Conservation (phyloP, 1,140 invertebrate genomes). For the Brachionus plicatilis region DNA sequence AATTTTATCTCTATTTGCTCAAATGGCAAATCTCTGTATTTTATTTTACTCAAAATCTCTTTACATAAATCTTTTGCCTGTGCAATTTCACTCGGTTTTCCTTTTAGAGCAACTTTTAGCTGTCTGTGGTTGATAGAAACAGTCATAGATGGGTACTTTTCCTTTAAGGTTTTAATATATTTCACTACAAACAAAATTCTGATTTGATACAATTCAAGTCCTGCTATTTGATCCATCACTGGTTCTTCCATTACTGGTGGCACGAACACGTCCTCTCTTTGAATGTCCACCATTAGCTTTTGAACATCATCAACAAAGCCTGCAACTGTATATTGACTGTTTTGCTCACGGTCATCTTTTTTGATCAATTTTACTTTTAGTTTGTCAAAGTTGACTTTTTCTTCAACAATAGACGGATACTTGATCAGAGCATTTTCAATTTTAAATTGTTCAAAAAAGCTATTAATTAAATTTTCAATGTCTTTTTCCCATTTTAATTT, state of each 20-base stretch:
- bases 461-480: background rate
- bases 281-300: background rate
- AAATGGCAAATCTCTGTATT: background rate
- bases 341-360: background rate
- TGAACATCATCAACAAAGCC: background rate
- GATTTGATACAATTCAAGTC: background rate
- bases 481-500: background rate
- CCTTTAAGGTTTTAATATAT: background rate
- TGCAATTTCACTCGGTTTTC: background rate
- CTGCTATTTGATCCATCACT: background rate
- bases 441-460: background rate
- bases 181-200: background rate
- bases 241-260: background rate
- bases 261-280: background rate
- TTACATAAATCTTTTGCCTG: background rate
- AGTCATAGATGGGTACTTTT: background rate
- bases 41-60: background rate
- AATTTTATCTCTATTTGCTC: background rate
- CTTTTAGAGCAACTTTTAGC: background rate
- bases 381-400: background rate
- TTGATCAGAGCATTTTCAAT: background rate
- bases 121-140: background rate
- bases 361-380: background rate
- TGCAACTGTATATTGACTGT: background rate
- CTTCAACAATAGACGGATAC: background rate